These are phyloP conservation scores for Ammospiza maritima DNA, from an alignment of 2,797 vertebrate species.

Conservation along the genomic window DNA sequence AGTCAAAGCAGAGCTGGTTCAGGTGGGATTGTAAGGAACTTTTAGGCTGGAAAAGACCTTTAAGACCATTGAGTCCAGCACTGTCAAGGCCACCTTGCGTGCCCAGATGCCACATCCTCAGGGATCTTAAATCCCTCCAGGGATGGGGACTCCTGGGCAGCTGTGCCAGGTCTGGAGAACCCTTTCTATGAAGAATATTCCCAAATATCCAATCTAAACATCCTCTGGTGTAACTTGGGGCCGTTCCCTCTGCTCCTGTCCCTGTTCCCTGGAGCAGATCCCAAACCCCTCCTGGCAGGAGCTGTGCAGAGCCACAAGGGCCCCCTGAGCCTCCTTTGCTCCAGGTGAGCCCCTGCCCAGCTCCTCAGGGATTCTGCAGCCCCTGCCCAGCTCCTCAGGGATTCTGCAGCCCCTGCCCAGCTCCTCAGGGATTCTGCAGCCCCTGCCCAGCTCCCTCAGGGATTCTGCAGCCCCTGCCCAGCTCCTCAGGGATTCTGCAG, in stretches of 20 bases:
- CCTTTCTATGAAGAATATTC: fast-evolving
- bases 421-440: no score
- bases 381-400: neutral
- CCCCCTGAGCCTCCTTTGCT: neutral
- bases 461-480: neutral
- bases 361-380: no score
- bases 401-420: neutral
- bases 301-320: neutral
- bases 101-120: neutral
- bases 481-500: neutral
- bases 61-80: neutral
- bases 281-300: neutral
- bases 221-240: fast-evolving
- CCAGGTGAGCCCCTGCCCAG: neutral
- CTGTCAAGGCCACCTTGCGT: neutral
- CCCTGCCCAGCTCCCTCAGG: neutral
- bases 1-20: neutral
- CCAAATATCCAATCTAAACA: fast-evolving
- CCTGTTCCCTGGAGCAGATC: neutral
- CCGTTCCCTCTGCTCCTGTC: neutral
- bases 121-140: fast-evolving
- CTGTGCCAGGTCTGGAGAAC: neutral
- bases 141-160: neutral
- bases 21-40: neutral
- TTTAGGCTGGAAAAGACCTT: neutral